Base-by-base conservation (phyloP, 1,140 invertebrate species). In the Camponotus pennsylvanicus region DNA sequence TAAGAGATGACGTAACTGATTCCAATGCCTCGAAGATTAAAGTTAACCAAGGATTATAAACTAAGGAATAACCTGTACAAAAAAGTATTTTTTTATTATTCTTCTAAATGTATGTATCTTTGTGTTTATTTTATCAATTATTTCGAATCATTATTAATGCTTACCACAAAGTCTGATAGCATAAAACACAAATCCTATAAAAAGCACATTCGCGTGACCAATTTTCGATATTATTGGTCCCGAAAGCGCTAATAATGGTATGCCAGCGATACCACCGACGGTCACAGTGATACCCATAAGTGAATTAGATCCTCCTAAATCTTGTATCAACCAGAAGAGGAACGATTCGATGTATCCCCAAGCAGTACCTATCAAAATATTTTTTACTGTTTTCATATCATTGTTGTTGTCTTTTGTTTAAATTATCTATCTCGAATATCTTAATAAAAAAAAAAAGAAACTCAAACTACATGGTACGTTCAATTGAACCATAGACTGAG, bases 301-400 rank as follows among this genome's bases (percentile, higher is more conserved):
- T 9, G 97, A 97, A 85, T 97, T 96, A 1, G 97, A 97, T 9
- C 96, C 97, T 18, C 97, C 97, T 76, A 98, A 94, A 92, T 98
- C 97, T 94, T 98, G 96, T 9, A 98, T 96, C 82, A 98, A 96
- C 98, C 97, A 98, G 94, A 98, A 98, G 4, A 98, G 95, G 94
- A 98, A 98, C 80, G 97, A 98, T 93, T 98, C 98, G 59, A 98
- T 97, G 93, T 97, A 98, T 8, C 98, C 98, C 97, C 97, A 98
- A 13, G 97, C 97, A 0, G 96, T 97, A 9, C 98, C 97, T 97
- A 93, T 18, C 8, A 2, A 82, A 21, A 73, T 73, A 13, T 59
- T 71, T 61, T 6, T 34, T 34, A 21, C 5, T 3, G 6, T 71
- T 42, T 27, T 27, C 1, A 71, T 42, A 5, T 15, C 15, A 27